phyloP scores from a whole-genome alignment of 2,113 vertebrate genomes.

The Platanista minor region DNA sequence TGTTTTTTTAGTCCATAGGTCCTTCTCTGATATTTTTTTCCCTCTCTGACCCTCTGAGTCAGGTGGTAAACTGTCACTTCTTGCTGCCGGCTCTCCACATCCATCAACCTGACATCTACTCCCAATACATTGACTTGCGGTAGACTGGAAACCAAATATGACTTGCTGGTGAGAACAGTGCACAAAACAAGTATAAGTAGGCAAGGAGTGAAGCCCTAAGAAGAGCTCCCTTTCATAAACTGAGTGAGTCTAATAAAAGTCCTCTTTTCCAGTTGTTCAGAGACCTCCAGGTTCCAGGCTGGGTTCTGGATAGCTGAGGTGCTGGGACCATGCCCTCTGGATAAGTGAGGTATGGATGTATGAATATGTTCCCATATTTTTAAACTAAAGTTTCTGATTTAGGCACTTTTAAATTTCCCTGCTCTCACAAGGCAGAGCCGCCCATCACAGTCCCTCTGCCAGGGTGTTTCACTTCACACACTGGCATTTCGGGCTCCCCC shows the following conservation, averaged over 20 bases:
- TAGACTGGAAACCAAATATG: not conserved
- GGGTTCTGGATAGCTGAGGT: not conserved
- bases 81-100: not conserved
- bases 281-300: not conserved
- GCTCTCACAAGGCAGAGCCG: not conserved
- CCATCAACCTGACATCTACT: not conserved
- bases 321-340: not conserved
- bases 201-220: not conserved
- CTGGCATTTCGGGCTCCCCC: not conserved
- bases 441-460: not conserved
- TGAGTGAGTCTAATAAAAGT: rapidly evolving
- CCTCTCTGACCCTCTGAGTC: not conserved
- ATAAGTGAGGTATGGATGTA: not conserved
- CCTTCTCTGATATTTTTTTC: not conserved
- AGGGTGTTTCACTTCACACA: not conserved
- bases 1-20: not conserved
- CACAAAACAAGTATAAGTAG: not conserved
- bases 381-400: not conserved
- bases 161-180: not conserved
- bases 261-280: not conserved
- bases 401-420: not conserved
- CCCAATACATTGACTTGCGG: not conserved
- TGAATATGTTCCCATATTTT: not conserved
- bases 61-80: not conserved
- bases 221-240: not conserved